Evolutionary conservation across 2,113 vertebrate genomes (phyloP).

Genomic region (Sylvilagus bachmani): DNA sequence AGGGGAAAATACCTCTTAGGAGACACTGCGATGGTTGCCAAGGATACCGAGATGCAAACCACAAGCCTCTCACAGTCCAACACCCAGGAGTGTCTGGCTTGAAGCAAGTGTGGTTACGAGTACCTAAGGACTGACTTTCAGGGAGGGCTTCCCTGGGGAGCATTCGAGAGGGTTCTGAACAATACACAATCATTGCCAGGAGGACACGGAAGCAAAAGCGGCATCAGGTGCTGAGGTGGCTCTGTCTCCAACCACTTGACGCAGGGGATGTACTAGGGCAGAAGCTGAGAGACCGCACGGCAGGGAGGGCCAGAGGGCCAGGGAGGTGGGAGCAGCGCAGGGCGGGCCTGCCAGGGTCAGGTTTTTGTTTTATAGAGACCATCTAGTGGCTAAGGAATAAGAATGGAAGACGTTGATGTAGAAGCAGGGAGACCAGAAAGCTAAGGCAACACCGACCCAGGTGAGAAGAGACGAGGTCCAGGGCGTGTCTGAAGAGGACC

Average conservation of each 20-base stretch:
- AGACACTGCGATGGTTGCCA: neutral
- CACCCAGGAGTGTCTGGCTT: neutral
- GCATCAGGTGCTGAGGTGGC: neutral
- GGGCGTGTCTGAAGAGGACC: neutral
- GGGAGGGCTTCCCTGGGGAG: neutral
- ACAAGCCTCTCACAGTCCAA: neutral
- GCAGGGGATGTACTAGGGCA: neutral
- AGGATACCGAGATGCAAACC: neutral
- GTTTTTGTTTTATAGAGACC: neutral
- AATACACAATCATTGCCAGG: neutral
- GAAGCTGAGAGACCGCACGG: neutral
- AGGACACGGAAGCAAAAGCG: neutral
- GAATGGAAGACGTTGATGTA: neutral
- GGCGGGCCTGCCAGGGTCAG: neutral
- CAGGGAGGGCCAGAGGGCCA: neutral
- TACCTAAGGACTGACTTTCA: neutral
- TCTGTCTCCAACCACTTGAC: neutral
- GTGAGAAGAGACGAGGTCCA: neutral
- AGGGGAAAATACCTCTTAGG: neutral
- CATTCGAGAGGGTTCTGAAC: neutral
- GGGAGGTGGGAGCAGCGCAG: neutral
- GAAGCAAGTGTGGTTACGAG: neutral
- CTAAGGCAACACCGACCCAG: neutral
- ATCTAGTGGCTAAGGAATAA: neutral
- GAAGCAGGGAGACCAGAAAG: neutral